These are phyloP conservation scores for Pteromalus puparum DNA, from an alignment of 1,140 invertebrate species.

Conservation along the genomic window DNA sequence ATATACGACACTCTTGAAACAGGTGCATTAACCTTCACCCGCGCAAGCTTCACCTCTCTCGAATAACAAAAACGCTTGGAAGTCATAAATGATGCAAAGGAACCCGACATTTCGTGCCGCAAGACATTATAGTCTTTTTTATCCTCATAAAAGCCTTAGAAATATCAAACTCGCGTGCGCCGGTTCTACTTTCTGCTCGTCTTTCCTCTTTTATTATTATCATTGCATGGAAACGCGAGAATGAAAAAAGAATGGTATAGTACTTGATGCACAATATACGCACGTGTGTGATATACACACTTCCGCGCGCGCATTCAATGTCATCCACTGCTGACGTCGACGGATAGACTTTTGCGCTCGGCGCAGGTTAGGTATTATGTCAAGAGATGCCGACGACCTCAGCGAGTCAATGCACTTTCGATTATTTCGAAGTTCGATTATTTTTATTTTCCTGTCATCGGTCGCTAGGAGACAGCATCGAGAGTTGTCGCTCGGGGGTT, in stretches of 20 bases:
- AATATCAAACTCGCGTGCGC: not conserved
- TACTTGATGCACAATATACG: not conserved
- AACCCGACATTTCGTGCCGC: not conserved
- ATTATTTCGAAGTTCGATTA: not conserved
- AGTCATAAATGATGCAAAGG: not conserved
- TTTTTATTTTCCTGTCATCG: not conserved
- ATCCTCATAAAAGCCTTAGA: not conserved
- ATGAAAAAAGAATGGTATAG: not conserved
- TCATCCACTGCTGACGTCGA: slow-evolving; percentile 6
- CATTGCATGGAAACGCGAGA: not conserved
- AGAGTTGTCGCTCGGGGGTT: no score
- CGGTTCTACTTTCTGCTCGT: not conserved
- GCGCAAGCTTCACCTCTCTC: not conserved
- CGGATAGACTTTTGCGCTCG: not conserved
- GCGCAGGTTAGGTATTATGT: not conserved
- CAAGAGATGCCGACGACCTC: not conserved
- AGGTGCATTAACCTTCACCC: not conserved
- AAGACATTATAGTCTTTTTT: not conserved
- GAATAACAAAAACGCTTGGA: not conserved
- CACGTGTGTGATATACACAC: not conserved
- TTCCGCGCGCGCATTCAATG: not conserved
- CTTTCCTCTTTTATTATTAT: not conserved
- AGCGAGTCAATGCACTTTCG: not conserved
- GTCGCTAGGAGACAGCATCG: not conserved
- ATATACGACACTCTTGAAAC: not conserved